These are phyloP conservation scores for Palaemon carinicauda DNA, from an alignment of 1,140 invertebrate species.

Conservation along the genomic window DNA sequence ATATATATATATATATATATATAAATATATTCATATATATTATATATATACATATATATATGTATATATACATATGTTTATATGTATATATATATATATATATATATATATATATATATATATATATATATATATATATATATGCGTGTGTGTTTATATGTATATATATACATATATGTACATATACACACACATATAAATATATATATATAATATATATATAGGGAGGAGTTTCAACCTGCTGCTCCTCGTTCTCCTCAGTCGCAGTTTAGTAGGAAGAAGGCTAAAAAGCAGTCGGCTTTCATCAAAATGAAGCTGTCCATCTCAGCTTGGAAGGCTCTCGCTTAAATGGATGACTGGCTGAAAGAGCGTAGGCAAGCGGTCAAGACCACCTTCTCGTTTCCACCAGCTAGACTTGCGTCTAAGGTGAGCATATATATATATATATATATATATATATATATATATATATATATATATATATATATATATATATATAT, in stretches of 20 bases:
- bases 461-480: neutral
- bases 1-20: neutral
- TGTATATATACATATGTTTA: neutral
- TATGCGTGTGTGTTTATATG: too few relatives aligned
- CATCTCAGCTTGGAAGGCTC: too few relatives aligned
- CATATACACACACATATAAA: neutral
- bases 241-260: too few relatives aligned
- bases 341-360: too few relatives aligned
- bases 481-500: neutral
- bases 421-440: too few relatives aligned
- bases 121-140: neutral
- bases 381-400: too few relatives aligned
- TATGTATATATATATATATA: neutral
- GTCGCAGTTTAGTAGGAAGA: too few relatives aligned
- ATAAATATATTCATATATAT: neutral
- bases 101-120: neutral
- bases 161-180: neutral
- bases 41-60: neutral
- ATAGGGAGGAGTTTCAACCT: too few relatives aligned
- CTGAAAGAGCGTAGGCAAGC: too few relatives aligned
- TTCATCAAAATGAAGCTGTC: too few relatives aligned
- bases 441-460: neutral
- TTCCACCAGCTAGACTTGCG: too few relatives aligned
- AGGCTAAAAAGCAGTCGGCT: too few relatives aligned
- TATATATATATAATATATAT: neutral